phyloP scores from a whole-genome alignment of 2,888 invertebrate species.

The Parnassius apollo region DNA sequence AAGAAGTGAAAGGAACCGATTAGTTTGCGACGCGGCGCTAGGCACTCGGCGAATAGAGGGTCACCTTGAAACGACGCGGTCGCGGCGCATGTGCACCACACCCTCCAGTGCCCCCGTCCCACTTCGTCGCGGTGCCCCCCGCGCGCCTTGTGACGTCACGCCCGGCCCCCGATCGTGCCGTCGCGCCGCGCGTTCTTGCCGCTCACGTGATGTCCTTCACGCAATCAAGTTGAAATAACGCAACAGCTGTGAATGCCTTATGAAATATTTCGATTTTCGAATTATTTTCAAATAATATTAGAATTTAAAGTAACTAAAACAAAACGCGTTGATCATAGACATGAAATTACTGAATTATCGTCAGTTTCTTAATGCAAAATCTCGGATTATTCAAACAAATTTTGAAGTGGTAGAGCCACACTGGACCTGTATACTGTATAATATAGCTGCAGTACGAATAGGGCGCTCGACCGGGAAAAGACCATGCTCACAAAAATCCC shows the following conservation, averaged over 20 bases:
- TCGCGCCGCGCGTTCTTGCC: constrained; percentile 35
- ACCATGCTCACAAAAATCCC: too few species aligned
- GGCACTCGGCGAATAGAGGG: constrained; percentile 62
- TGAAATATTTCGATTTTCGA: constrained; percentile 37
- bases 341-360: too few species aligned
- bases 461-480: too few species aligned
- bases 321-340: too few species aligned
- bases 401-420: too few species aligned
- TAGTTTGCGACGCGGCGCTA: constrained; percentile 48
- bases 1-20: constrained; percentile 63
- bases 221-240: constrained; percentile 43
- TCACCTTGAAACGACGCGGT: constrained; percentile 71
- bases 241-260: constrained; percentile 41
- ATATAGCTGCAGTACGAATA: too few species aligned
- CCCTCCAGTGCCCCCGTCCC: constrained; percentile 53
- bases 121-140: constrained; percentile 38
- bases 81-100: constrained; percentile 79
- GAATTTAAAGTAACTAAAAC: too few species aligned
- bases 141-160: constrained; percentile 58
- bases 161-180: constrained; percentile 37
- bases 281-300: too few species aligned
- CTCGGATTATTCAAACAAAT: too few species aligned
- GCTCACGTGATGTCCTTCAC: constrained; percentile 68
- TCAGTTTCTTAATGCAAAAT: too few species aligned
- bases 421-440: too few species aligned